A percentile compares a stretch with the other conserved stretches of the same genome.
phyloP scores from a whole-genome alignment of 1,140 invertebrate genomes.

The Adelges cooleyi region DNA sequence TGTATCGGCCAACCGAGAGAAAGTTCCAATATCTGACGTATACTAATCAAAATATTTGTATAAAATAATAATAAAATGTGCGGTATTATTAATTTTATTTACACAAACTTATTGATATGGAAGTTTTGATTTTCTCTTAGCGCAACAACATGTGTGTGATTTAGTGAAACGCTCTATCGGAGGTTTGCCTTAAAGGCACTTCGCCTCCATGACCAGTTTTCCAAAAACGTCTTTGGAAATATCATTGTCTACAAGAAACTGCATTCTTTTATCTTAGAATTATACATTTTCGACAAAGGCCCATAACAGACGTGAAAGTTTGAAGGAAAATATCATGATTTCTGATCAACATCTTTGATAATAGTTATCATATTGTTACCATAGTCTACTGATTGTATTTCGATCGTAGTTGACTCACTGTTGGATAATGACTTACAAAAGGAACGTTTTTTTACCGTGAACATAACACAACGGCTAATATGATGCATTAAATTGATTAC shows the following conservation, averaged over 20 bases:
- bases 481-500: too few relatives aligned
- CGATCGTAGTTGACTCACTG: too few relatives aligned
- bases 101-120: background rate
- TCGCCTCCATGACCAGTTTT: conserved; percentile 13
- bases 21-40: background rate
- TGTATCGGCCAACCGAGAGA: background rate
- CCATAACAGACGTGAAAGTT: background rate
- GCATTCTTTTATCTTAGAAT: background rate
- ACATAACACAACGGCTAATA: too few relatives aligned
- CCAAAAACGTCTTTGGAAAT: background rate
- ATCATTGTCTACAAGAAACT: background rate
- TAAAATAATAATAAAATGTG: background rate
- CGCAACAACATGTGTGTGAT: background rate
- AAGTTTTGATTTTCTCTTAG: conserved; percentile 8
- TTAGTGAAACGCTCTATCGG: background rate
- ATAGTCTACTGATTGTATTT: too few relatives aligned
- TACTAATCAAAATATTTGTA: conserved; percentile 11
- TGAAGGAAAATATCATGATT: background rate
- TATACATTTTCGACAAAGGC: background rate
- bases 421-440: too few relatives aligned
- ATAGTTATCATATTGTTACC: too few relatives aligned
- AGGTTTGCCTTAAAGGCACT: background rate
- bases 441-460: too few relatives aligned
- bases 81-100: conserved; percentile 1
- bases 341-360: too few relatives aligned